Conservation (phyloP, 1,140 invertebrate species). For the Neodiprion lecontei region DNA sequence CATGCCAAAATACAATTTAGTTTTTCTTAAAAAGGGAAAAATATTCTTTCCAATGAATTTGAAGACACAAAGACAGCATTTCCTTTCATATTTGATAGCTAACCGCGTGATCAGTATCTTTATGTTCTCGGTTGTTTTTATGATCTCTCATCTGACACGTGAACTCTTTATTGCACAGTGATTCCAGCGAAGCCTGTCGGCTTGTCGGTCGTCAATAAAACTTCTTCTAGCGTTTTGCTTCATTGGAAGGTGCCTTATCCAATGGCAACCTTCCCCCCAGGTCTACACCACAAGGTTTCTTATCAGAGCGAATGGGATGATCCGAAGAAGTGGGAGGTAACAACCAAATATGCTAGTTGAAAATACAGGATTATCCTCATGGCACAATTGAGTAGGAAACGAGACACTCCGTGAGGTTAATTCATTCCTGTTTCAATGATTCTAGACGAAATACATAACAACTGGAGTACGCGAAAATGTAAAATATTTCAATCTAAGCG, state of each 20-base stretch:
- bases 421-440: background rate
- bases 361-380: background rate
- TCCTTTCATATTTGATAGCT: too few species aligned
- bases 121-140: background rate
- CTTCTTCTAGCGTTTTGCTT: constrained; percentile 60
- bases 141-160: background rate
- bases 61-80: constrained; percentile 9
- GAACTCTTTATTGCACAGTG: constrained; percentile 45
- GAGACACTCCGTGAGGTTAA: background rate
- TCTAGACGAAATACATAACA: background rate
- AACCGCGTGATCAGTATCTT: too few species aligned
- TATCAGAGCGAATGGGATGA: constrained; percentile 63
- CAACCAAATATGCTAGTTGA: background rate
- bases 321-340: constrained; percentile 58
- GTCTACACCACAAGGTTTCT: constrained; percentile 62
- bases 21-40: background rate
- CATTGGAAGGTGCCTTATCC: constrained; percentile 62
- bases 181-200: constrained; percentile 61
- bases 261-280: constrained; percentile 59
- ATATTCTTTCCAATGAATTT: background rate
- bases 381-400: background rate
- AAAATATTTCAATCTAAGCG: constrained; percentile 48
- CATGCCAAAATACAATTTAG: background rate
- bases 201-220: constrained; percentile 56
- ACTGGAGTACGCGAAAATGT: background rate